phyloP scores from a whole-genome alignment of 1,140 invertebrate genomes.

The Ostrea denselamellosa region DNA sequence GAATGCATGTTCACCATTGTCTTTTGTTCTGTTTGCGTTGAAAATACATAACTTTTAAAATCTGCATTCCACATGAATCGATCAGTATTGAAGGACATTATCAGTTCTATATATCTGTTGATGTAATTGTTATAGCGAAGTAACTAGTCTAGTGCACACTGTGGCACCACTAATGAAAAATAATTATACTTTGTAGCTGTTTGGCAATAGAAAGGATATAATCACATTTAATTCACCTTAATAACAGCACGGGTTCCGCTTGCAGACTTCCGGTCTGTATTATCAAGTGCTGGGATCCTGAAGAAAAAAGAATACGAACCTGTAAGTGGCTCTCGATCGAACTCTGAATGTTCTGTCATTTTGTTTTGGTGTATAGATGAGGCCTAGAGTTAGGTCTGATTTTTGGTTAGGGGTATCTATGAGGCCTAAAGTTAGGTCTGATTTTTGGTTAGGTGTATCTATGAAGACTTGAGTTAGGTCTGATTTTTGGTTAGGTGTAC shows the following conservation, averaged over 20 bases:
- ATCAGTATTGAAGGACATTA: not conserved
- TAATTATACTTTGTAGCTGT: not conserved
- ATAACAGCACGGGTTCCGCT: not conserved
- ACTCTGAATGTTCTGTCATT: not conserved
- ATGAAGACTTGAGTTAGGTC: too few relatives aligned
- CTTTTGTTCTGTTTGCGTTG: too few relatives aligned
- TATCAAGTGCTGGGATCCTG: not conserved
- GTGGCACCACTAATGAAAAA: not conserved
- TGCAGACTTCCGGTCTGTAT: not conserved
- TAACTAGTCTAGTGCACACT: not conserved
- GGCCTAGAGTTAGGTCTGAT: too few relatives aligned
- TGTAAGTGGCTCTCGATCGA: conserved; percentile 5
- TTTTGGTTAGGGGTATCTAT: too few relatives aligned
- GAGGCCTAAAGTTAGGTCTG: too few relatives aligned
- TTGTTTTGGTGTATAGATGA: not conserved
- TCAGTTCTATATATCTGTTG: not conserved
- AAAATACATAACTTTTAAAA: not conserved
- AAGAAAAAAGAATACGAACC: not conserved
- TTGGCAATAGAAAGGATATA: not conserved
- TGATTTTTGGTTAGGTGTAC: too few relatives aligned
- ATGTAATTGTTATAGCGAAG: not conserved
- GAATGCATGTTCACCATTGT: too few relatives aligned
- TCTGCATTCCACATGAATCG: not conserved
- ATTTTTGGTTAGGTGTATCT: too few relatives aligned
- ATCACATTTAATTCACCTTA: conserved; percentile 2